Base-by-base conservation (phyloP, 1,140 invertebrate genomes). In the Coenobita brevimanus region DNA sequence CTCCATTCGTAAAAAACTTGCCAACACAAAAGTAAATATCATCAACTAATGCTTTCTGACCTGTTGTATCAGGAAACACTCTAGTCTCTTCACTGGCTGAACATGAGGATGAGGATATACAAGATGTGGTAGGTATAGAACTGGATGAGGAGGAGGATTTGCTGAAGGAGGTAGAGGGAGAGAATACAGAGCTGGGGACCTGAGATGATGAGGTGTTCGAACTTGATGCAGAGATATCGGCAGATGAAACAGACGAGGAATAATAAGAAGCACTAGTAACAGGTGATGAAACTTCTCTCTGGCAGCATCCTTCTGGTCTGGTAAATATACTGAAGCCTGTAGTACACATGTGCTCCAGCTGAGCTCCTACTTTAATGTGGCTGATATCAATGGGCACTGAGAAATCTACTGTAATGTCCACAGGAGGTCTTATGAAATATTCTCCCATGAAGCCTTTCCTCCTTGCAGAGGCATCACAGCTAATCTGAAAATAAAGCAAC, bases 361-460 rank as follows among this genome's bases (percentile, higher is more conserved):
- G 43, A 24, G 76, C 27, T 50, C 46, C 75, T 27, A 87, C 8
- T 57, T 71, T 81, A 4, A 87, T 87, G 54, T 80, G 78, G 41
- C 85, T 81, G 3, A 87, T 80, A 27, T 87, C 76, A 81, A 87
- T 69, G 54, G 85, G 85, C 17, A 87, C 85, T 27, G 76, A 41
- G 64, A 87, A 87, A n/a, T 33, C 67, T 30, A 80, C 24, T 24
- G 75, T 54, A 43, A 87, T 80, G 36, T 80, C 85, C 36, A 80
- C 36, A 80, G 85, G 85, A 33, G 85, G 85, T 1, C 76, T 60
- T 36, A 87, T 87, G 50, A 87, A 87, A 33, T 81, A 80, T 2
- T 79, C 76, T 71, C 76, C 76, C 85, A 81, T 87, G n/a, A 80
- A 87, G 0, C 85, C 85, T 73, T 80, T 87, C 60, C 21, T 87